A percentile compares a stretch with the other conserved stretches of the same genome.
Conservation (phyloP, 2,113 vertebrate genomes). For the Platichthys flesus region DNA sequence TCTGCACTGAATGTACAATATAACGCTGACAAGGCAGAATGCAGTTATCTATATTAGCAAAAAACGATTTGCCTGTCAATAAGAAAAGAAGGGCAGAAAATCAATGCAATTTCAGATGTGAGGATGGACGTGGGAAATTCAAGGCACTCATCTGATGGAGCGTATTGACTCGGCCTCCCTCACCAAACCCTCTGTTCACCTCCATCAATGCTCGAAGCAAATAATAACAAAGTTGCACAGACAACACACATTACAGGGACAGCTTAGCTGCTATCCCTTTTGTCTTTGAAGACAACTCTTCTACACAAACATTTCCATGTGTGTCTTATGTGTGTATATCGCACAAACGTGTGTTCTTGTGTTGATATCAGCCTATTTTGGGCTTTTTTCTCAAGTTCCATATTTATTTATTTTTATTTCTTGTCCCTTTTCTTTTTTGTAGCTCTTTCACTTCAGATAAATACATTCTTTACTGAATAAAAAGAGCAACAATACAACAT, state of each 20-base stretch:
- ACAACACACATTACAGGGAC: neutral
- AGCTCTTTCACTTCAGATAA: neutral
- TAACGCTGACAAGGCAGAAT: neutral
- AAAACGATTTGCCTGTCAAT: neutral
- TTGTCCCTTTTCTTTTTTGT: neutral
- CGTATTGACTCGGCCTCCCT: constrained; percentile 8
- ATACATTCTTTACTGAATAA: neutral
- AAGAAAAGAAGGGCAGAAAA: constrained; percentile 4
- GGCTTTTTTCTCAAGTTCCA: neutral
- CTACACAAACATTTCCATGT: neutral
- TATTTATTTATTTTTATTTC: neutral
- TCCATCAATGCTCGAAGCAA: neutral
- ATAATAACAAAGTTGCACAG: neutral
- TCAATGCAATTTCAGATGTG: constrained; percentile 8
- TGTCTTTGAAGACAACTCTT: neutral
- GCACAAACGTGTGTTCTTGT: neutral
- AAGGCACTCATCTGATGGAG: neutral
- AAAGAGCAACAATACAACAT: neutral
- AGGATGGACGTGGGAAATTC: neutral
- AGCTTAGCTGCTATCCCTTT: neutral
- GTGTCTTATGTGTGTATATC: constrained; percentile 1
- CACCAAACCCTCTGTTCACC: constrained; percentile 24
- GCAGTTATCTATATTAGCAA: neutral
- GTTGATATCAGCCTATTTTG: neutral
- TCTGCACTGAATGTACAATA: neutral